Conservation (phyloP, 2,113 vertebrate species). For the Ceratotherium simum region DNA sequence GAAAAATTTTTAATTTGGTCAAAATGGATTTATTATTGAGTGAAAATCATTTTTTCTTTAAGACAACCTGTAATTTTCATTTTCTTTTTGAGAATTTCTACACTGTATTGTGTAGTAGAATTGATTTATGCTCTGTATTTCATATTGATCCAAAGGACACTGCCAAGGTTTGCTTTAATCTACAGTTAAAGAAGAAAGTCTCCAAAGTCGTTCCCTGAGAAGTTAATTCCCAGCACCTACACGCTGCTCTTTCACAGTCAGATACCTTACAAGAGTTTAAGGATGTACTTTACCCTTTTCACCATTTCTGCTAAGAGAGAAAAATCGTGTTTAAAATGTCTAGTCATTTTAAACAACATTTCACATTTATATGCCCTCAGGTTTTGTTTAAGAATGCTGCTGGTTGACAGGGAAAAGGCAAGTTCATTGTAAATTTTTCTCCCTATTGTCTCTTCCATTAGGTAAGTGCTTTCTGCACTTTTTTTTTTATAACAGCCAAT, state of each 20-base stretch:
- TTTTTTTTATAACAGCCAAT: neutral
- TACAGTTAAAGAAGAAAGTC: conserved; percentile 71
- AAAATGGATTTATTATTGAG: neutral
- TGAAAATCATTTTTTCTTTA: conserved; percentile 35
- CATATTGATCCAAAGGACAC: conserved; percentile 66
- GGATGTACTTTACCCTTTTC: neutral
- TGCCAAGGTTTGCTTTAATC: conserved; percentile 48
- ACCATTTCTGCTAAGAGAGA: conserved; percentile 4
- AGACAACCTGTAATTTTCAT: conserved; percentile 18
- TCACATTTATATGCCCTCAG: neutral
- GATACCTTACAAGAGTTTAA: conserved; percentile 35
- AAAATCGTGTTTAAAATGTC: conserved; percentile 35
- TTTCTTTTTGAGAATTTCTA: conserved; percentile 58
- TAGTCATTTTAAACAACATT: conserved; percentile 57
- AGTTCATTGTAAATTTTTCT: neutral
- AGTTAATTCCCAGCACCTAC: conserved; percentile 6
- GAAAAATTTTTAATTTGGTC: conserved; percentile 12
- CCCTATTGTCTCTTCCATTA: neutral
- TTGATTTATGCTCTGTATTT: conserved; percentile 51
- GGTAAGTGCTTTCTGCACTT: neutral
- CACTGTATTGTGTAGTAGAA: neutral
- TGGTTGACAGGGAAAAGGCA: neutral
- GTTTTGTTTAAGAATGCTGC: neutral
- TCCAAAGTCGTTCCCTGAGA: conserved; percentile 39
- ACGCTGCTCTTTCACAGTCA: neutral